A percentile compares a stretch with the other conserved stretches of the same genome.
These are phyloP conservation scores for Eretmocerus hayati DNA, from an alignment of 2,888 invertebrate genomes.

Conservation along the genomic window DNA sequence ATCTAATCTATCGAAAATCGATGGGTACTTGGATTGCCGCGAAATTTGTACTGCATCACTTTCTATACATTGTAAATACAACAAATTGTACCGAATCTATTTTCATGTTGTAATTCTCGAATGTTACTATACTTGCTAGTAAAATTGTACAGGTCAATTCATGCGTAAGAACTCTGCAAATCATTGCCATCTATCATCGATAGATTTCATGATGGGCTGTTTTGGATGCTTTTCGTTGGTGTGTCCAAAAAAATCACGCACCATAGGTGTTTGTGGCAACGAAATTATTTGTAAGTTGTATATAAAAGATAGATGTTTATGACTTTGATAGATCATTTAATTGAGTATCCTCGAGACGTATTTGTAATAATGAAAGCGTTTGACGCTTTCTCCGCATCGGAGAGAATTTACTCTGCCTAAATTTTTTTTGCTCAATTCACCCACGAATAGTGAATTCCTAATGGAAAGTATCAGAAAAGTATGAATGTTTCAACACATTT, in stretches of 20 bases:
- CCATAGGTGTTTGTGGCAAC: slow-evolving; percentile 26
- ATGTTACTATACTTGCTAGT: slow-evolving; percentile 12
- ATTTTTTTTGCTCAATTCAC: slow-evolving; percentile 6
- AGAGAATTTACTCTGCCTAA: slow-evolving; percentile 14
- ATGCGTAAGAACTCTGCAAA: slow-evolving; percentile 4
- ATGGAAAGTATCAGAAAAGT: not conserved
- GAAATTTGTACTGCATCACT: too few relatives aligned
- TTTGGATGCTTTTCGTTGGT: slow-evolving; percentile 20
- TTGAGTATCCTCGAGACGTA: slow-evolving; percentile 10
- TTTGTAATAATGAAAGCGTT: slow-evolving; percentile 16
- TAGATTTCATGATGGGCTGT: slow-evolving; percentile 5
- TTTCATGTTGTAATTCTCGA: slow-evolving; percentile 19
- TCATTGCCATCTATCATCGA: slow-evolving; percentile 12
- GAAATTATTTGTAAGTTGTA: slow-evolving; percentile 26
- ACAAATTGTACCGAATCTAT: slow-evolving; percentile 5
- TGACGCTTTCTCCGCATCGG: slow-evolving; percentile 24
- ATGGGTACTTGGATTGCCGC: too few relatives aligned
- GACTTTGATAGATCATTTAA: slow-evolving; percentile 10
- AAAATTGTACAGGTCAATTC: slow-evolving; percentile 20
- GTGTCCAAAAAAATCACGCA: slow-evolving; percentile 10
- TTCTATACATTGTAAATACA: slow-evolving; percentile 21
- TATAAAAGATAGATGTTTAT: slow-evolving; percentile 22
- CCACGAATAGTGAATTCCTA: not conserved
- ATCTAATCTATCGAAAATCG: not conserved
- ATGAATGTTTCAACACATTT: too few relatives aligned